These are phyloP conservation scores for Heterodera filipjevi DNA, from an alignment of 2,888 invertebrate species.

Conservation along the genomic window DNA sequence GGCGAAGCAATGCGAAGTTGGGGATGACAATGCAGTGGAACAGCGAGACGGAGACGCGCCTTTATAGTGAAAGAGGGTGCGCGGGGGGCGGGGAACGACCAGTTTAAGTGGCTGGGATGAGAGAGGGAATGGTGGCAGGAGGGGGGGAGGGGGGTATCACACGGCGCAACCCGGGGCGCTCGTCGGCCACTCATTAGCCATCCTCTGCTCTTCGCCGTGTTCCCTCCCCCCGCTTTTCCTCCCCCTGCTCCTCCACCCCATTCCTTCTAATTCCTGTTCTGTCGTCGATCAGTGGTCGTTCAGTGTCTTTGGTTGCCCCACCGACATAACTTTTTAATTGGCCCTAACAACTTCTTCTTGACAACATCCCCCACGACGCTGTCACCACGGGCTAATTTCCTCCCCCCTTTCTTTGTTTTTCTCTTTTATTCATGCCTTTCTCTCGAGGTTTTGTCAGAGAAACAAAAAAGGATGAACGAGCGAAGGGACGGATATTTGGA, in stretches of 20 bases:
- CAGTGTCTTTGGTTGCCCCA: neutral
- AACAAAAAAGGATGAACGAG: neutral
- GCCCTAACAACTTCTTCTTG: neutral
- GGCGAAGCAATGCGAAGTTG: neutral
- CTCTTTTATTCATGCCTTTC: neutral
- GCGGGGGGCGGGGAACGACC: neutral
- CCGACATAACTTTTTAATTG: neutral
- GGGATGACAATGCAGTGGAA: slow-evolving; percentile 9
- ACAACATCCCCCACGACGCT: neutral
- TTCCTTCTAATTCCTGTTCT: neutral
- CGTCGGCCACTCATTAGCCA: slow-evolving; percentile 1
- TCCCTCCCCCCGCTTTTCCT: neutral
- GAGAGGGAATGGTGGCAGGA: neutral
- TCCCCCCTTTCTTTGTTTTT: neutral
- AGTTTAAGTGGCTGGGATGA: slow-evolving; percentile 12
- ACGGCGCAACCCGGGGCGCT: neutral
- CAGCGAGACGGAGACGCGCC: slow-evolving; percentile 14
- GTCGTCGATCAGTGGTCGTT: neutral
- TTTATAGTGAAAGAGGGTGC: slow-evolving; percentile 17
- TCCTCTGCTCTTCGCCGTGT: neutral
- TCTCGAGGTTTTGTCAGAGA: neutral
- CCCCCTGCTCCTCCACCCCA: neutral
- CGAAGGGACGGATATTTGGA: neutral
- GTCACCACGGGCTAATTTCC: neutral
- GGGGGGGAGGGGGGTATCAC: neutral